Evolutionary conservation across 2,888 invertebrate genomes (phyloP), one percentile per base, ranked within the genome.

Genomic region (Meliscaeva auricollis): DNA sequence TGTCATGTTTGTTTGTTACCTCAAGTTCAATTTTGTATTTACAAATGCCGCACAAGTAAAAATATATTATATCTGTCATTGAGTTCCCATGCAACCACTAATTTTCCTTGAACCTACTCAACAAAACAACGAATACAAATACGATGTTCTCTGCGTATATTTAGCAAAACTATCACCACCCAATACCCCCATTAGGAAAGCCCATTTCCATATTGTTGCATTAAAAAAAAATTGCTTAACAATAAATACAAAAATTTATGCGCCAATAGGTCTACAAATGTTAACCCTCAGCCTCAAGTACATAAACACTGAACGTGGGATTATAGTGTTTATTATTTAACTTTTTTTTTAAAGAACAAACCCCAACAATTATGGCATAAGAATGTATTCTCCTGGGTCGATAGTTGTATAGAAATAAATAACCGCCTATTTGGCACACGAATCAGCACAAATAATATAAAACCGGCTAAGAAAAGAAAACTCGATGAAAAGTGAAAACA

Each of bases 381-480:
- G 56, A 68, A 41, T 9, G 0, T 46, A 60, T 58, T 41, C 3
- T 11, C 7, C 15, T n/a, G n/a, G 15, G 30, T 8, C 32, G 41
- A n/a, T 41, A n/a, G 13, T 54, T 60, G 69, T 15, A 56, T 20
- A 54, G 20, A 66, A 64, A 64, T 58, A 62, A 38, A 56, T 26
- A 56, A 32, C 32, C 35, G 13, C 13, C 46, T 17, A 44, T 46
- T 26, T 48, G 15, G 46, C 41, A 70, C 60, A 54, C 20, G 17
- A 11, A 46, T 52, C 11, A 11, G 15, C n/a, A 7, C 35, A 30
- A 46, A 5, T 22, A 46, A 30, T 17, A 7, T 13, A n/a, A n/a
- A n/a, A 64, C 46, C 46, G 64, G 64, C 64, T n/a, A 48, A 54
- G 30, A 54, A 35, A 41, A 56, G n/a, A 62, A 32, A 70, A 35